Percentiles rank a stretch among this genome's conserved stretches.
Conservation (phyloP, 2,113 vertebrate genomes). For the Ctenomys sociabilis region DNA sequence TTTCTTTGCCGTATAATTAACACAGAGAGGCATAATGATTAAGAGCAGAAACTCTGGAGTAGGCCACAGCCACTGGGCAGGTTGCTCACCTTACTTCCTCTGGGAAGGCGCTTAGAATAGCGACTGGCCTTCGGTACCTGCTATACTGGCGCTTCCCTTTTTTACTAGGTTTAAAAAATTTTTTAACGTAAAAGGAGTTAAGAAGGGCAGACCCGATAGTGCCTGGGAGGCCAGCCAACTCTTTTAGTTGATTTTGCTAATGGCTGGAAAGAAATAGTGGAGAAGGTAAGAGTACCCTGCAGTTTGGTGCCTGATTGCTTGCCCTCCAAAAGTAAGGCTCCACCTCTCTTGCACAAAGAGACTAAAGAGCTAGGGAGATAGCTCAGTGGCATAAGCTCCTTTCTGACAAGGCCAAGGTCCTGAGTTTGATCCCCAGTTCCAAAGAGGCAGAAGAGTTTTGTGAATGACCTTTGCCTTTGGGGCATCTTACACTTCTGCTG, state of each 20-base stretch:
- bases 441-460: not conserved
- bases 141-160: not conserved
- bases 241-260: not conserved
- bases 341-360: not conserved
- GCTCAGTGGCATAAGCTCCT: no score
- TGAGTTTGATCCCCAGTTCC: no score
- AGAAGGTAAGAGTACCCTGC: not conserved
- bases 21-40: not conserved
- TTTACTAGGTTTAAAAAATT: not conserved
- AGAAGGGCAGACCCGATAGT: not conserved
- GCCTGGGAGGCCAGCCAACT: not conserved
- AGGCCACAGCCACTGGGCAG: not conserved
- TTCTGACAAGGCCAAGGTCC: no score
- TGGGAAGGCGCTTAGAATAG: not conserved
- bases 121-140: not conserved
- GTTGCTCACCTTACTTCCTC: not conserved
- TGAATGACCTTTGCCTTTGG: conserved; percentile 11
- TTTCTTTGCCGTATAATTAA: not conserved
- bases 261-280: not conserved
- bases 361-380: not conserved
- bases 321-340: not conserved
- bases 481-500: not conserved
- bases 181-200: conserved; percentile 41
- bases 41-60: not conserved
- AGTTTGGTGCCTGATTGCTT: not conserved